A percentile compares a stretch with the other conserved stretches of the same genome.
Conservation (phyloP, 2,113 vertebrate genomes). For the Osmerus eperlanus region DNA sequence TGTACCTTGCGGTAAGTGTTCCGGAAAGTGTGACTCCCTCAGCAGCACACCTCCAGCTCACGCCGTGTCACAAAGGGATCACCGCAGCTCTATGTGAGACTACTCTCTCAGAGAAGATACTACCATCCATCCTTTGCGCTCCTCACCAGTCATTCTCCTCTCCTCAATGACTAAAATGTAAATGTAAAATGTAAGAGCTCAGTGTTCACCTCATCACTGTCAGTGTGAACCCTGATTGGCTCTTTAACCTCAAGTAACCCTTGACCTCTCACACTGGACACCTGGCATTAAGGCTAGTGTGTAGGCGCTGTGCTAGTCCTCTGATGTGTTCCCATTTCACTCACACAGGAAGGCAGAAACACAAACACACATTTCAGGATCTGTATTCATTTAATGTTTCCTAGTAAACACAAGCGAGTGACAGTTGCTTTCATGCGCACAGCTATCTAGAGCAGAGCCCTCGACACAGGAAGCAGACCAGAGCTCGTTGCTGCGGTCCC, state of each 20-base stretch:
- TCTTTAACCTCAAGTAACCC: slow-evolving; percentile 5
- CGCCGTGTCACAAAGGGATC: background rate
- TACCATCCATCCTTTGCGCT: background rate
- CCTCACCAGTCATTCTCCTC: background rate
- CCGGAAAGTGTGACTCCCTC: too few relatives aligned
- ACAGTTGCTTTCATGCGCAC: background rate
- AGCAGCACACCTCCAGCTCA: too few relatives aligned
- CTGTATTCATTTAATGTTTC: background rate
- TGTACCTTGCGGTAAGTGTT: too few relatives aligned
- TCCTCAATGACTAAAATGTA: too few relatives aligned
- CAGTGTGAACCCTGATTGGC: slow-evolving; percentile 25
- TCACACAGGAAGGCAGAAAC: background rate
- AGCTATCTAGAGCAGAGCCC: background rate
- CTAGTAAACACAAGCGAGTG: background rate
- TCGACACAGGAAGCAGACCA: background rate
- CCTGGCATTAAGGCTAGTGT: slow-evolving; percentile 24
- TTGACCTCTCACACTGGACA: slow-evolving; percentile 24
- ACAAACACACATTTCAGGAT: background rate
- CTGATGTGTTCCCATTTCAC: slow-evolving; percentile 3
- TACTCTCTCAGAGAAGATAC: too few relatives aligned
- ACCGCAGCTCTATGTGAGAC: background rate
- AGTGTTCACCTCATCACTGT: slow-evolving; percentile 7
- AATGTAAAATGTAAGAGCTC: background rate
- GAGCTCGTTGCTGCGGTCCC: background rate
- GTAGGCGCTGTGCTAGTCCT: background rate